Evolutionary conservation across 2,113 vertebrate species (phyloP).

Genomic region (Bungarus multicinctus): DNA sequence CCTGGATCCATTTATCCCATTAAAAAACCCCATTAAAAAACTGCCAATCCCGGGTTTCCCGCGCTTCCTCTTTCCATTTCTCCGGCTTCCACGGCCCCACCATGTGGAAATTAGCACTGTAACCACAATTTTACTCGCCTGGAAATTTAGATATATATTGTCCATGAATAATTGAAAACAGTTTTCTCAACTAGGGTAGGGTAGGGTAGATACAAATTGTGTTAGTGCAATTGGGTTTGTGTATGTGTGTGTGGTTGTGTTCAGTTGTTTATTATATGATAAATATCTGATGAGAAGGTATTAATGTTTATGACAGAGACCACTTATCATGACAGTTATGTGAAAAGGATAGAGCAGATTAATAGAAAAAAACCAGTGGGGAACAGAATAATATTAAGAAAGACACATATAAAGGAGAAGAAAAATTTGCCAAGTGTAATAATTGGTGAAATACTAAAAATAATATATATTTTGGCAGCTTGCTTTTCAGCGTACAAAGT

Average conservation of each 20-base stretch:
- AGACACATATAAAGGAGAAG: not conserved
- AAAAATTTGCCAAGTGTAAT: not conserved
- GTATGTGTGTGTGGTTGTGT: not conserved
- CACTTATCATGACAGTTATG: too few species aligned
- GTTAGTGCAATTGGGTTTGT: not conserved
- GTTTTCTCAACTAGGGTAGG: not conserved
- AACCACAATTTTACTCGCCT: not conserved
- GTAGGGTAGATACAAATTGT: not conserved
- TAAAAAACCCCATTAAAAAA: too few species aligned
- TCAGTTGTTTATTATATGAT: not conserved
- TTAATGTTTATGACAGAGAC: not conserved
- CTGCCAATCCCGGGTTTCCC: too few species aligned
- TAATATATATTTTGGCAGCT: constrained; percentile 68
- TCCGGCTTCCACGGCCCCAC: too few species aligned
- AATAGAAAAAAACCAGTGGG: not conserved
- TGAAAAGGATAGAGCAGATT: not conserved
- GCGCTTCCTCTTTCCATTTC: too few species aligned
- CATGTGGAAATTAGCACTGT: not conserved
- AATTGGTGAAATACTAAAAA: constrained; percentile 8
- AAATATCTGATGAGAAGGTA: not conserved
- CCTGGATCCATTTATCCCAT: too few species aligned
- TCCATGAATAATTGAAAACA: not conserved
- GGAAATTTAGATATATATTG: not conserved
- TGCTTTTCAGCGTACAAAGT: constrained; percentile 79
- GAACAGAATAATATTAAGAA: not conserved